A percentile compares a stretch with the other conserved stretches of the same genome.
These are phyloP conservation scores for Masticophis lateralis DNA, from an alignment of 2,797 vertebrate species.

Conservation along the genomic window DNA sequence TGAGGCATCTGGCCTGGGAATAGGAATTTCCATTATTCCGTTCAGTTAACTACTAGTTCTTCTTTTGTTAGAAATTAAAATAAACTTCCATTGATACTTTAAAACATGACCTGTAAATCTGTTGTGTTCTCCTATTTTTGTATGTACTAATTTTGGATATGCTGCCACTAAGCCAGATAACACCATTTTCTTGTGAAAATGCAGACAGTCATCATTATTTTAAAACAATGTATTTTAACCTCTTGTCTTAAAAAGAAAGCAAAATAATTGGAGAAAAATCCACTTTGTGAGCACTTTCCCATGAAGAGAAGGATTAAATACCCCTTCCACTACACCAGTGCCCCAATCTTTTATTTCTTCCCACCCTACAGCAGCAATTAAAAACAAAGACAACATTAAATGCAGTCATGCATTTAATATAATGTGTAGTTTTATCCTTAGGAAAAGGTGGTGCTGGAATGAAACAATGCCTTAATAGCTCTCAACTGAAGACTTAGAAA, in stretches of 20 bases:
- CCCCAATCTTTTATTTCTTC: neutral
- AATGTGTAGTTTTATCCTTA: neutral
- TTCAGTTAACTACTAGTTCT: neutral
- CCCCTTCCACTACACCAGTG: neutral
- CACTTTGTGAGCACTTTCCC: neutral
- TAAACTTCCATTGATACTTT: neutral
- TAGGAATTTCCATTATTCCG: neutral
- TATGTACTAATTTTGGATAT: neutral
- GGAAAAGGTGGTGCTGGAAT: neutral
- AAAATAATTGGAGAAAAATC: neutral
- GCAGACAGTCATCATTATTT: neutral
- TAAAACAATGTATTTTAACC: neutral
- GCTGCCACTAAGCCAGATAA: neutral
- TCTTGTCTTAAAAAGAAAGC: neutral
- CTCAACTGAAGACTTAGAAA: neutral
- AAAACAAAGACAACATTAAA: neutral
- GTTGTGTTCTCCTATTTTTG: constrained; percentile 6
- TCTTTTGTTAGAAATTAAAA: neutral
- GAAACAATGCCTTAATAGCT: neutral
- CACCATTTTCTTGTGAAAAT: neutral
- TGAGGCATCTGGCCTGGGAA: neutral
- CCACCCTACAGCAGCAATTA: neutral
- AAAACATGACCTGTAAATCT: constrained; percentile 4
- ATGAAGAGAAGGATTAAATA: neutral
- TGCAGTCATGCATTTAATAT: neutral